Evolutionary conservation across 2,888 invertebrate genomes (phyloP).

Genomic region (Isotomurus palustris): DNA sequence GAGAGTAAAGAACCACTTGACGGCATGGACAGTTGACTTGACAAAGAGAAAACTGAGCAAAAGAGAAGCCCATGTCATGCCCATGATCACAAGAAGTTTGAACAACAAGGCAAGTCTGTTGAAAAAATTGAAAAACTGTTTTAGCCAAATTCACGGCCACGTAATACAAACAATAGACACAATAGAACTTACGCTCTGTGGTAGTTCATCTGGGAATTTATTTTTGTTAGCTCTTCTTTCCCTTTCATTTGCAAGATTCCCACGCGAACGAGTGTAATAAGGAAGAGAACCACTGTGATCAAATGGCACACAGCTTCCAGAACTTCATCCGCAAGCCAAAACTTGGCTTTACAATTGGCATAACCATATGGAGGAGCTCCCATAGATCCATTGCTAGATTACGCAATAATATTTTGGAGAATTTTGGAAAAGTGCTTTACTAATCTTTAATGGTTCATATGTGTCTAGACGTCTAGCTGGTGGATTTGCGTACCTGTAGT

Average conservation of each 20-base stretch:
- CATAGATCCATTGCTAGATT: constrained; percentile 17
- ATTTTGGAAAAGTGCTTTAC: too few species aligned
- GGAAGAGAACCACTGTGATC: constrained; percentile 25
- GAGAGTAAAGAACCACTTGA: constrained; percentile 33
- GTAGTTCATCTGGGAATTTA: constrained; percentile 2
- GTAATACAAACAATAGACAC: not conserved
- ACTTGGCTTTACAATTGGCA: constrained; percentile 33
- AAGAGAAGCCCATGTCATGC: constrained; percentile 33
- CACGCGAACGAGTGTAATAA: constrained; percentile 28
- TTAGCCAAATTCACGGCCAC: not conserved
- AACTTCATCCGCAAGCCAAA: constrained; percentile 34
- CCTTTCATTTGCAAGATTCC: constrained; percentile 24
- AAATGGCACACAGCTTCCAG: constrained; percentile 33
- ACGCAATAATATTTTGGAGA: not conserved
- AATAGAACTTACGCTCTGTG: constrained; percentile 10
- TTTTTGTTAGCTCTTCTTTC: constrained; percentile 6
- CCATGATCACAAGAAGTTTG: constrained; percentile 34
- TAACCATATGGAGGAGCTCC: constrained; percentile 32
- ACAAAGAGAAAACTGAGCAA: constrained; percentile 21
- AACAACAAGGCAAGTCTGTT: constrained; percentile 31
- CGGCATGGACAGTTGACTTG: constrained; percentile 23
- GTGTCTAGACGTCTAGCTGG: not conserved
- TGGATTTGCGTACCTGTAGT: constrained; percentile 25
- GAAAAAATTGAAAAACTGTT: not conserved
- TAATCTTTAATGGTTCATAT: not conserved